Conservation (phyloP, 2,113 vertebrate genomes). For the Galemys pyrenaicus region DNA sequence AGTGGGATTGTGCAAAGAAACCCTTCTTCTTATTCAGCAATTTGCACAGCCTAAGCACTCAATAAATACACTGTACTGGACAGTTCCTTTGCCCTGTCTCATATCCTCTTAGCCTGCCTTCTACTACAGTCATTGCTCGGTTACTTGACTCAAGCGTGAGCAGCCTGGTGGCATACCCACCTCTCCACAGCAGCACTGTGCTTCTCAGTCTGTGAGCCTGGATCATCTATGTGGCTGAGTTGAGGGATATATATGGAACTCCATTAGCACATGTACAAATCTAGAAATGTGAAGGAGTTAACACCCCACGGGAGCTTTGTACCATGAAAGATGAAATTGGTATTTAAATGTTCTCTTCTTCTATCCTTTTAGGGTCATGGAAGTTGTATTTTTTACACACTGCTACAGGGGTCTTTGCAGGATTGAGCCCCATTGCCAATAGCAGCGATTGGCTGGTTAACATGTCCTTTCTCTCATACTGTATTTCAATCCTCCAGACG, state of each 20-base stretch:
- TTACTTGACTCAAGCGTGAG: neutral
- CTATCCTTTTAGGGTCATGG: neutral
- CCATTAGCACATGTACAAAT: neutral
- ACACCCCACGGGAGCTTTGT: neutral
- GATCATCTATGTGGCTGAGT: neutral
- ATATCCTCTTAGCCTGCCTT: neutral
- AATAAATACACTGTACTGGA: neutral
- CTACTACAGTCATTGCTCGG: neutral
- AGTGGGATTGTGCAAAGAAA: neutral
- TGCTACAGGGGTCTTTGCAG: neutral
- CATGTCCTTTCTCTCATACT: neutral
- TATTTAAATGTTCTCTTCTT: neutral
- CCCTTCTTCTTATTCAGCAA: neutral
- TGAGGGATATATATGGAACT: neutral
- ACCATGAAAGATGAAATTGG: neutral
- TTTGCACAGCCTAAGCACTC: neutral
- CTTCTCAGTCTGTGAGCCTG: neutral
- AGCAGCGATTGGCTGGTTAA: neutral
- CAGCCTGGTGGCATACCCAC: too few relatives aligned
- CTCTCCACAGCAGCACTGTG: neutral
- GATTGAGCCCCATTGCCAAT: neutral
- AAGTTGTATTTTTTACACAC: neutral
- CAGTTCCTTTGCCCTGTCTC: neutral
- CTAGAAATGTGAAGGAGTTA: neutral
- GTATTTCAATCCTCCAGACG: neutral